Evolutionary conservation across 2,888 invertebrate genomes (phyloP).

Genomic region (Drepanosiphum platanoidis): DNA sequence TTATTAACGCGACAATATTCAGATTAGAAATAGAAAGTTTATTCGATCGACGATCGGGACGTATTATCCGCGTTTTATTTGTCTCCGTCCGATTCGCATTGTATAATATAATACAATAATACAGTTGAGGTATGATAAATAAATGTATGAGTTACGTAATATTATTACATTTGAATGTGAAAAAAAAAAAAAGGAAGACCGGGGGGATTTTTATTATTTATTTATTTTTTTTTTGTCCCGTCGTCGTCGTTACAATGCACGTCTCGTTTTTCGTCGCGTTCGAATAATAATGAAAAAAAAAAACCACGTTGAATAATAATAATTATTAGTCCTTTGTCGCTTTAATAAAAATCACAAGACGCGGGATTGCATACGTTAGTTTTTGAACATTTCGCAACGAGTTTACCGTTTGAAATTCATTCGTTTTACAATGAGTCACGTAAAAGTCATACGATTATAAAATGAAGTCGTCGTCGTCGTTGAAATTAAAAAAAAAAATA

Average conservation of each 20-base stretch:
- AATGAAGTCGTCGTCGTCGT: not conserved
- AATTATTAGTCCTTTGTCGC: conserved; percentile 45
- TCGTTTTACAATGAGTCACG: conserved; percentile 16
- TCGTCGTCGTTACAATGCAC: conserved; percentile 7
- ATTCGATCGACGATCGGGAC: not conserved
- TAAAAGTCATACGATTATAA: not conserved
- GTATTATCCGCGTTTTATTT: too few relatives aligned
- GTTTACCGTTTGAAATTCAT: not conserved
- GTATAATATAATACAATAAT: too few relatives aligned
- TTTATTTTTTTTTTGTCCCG: too few relatives aligned
- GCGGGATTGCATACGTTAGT: not conserved
- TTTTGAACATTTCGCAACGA: not conserved
- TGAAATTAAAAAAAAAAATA: not conserved
- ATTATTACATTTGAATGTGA: not conserved
- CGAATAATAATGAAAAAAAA: not conserved
- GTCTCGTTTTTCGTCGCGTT: not conserved
- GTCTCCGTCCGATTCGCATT: too few relatives aligned
- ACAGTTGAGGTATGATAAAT: too few relatives aligned
- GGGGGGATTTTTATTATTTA: too few relatives aligned
- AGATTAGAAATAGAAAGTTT: not conserved
- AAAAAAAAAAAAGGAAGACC: not conserved
- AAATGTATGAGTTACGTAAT: not conserved
- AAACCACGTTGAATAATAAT: conserved; percentile 4
- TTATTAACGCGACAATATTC: not conserved
- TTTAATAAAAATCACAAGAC: conserved; percentile 6